phyloP scores from a whole-genome alignment of 37 sponge, comb jelly and placozoan genomes.

The Axinella damicornis region DNA sequence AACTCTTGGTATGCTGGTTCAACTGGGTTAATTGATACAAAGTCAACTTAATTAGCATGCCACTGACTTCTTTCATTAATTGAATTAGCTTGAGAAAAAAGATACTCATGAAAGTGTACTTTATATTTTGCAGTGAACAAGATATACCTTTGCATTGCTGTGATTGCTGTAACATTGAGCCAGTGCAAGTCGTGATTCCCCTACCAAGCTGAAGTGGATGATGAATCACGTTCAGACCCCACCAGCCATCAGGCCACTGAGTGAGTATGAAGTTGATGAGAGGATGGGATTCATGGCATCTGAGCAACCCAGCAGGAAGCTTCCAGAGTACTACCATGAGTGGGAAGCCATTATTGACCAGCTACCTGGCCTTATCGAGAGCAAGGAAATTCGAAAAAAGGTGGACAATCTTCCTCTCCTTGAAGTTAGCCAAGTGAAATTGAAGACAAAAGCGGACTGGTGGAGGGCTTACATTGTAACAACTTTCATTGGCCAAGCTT shows the following conservation, averaged over 20 bases:
- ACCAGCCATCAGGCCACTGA: neutral
- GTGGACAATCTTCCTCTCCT: conserved; percentile 46
- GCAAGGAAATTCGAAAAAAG: conserved; percentile 21
- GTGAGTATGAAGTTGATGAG: conserved; percentile 36
- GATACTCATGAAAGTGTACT: no score
- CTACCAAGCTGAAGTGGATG: no score
- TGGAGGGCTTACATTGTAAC: conserved; percentile 66
- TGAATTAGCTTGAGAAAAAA: no score
- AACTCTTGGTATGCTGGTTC: no score
- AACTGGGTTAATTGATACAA: no score
- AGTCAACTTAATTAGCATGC: no score
- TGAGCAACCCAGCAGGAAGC: conserved; percentile 20
- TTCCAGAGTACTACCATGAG: conserved; percentile 43
- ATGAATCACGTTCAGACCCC: no score
- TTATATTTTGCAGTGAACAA: no score
- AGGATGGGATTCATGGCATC: conserved; percentile 67
- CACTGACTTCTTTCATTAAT: no score
- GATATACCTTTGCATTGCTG: no score
- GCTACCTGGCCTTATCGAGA: conserved; percentile 37
- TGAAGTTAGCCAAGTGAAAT: conserved; percentile 30
- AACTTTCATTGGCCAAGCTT: conserved; percentile 63
- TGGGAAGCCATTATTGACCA: conserved; percentile 65
- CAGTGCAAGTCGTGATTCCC: no score
- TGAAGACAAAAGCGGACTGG: conserved; percentile 60
- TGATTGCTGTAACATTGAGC: no score